Base-by-base conservation (phyloP, 2,113 vertebrate species). In the Scartelaos histophorus region DNA sequence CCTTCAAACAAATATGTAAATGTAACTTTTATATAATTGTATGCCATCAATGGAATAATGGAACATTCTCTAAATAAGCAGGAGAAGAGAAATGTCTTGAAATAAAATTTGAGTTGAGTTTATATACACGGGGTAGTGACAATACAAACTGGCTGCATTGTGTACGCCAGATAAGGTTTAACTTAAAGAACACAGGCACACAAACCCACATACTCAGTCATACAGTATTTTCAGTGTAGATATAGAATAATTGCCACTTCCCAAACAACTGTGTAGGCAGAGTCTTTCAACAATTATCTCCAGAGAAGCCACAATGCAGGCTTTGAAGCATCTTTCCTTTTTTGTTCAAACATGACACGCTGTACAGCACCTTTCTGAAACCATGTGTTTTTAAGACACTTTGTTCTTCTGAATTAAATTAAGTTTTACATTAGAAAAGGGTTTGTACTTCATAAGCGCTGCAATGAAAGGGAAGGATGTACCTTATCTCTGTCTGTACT, bases 401-500 rank as follows among this genome's bases (percentile, higher is more conserved):
- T 90, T 91, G 86, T 90, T 91, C 85, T 73, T 69, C 73, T 73
- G 83, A 88, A 90, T 85, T 89, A 86, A 92, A 89, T 91, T 88
- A 87, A 83, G 80, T 86, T 92, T 84, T 82, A 81, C 85, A 87
- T 88, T 85, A 78, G 90, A 88, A 85, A 70, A 51, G 51, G 73
- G 79, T 86, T 92, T 88, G 79, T 81, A 85, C 83, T 88, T 87
- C 80, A 84, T 80, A 90, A 90, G 88, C 77, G 45, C 74, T 13
- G 47, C 82, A 82, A 88, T 89, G 77, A 91, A 91, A 86, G 74
- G 79, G 54, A 87, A 80, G 86, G 88, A 82, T 88, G 84, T 81
- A 85, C 82, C 85, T 93, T 92, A 92, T 94, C 93, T 89, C 86
- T 81, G 80, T 76, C 85, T 87, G 84, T 85, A 73, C 86, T 84